Evolutionary conservation across 2,888 invertebrate species (phyloP), one percentile per base, ranked within the genome.

Genomic region (Agrochola macilenta): DNA sequence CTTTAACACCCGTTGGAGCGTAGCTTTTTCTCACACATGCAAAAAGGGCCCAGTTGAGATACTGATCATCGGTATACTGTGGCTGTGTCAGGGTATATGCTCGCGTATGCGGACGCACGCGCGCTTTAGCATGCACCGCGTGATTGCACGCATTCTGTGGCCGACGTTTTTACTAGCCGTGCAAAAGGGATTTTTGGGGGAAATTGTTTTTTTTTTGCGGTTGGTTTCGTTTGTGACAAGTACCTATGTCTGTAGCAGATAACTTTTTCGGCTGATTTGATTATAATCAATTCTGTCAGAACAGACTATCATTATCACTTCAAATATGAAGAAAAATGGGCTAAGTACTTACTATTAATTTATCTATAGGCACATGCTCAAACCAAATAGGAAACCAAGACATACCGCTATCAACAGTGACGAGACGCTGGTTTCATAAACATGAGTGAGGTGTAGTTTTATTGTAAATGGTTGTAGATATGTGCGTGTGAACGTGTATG

Each of bases 111-210:
- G 14, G 17, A 43, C 43, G 17, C 54, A 52, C 23, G 79, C 58
- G 4, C 63, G 30, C 20, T 30, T 70, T 64, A 58, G n/a, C 52
- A 58, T 74, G 74, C 69, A 52, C 26, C 35, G 64, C 58, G n/a
- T 60, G 74, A 64, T 80, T 80, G 68, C 68, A 49, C 46, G 35
- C 49, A 54, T 71, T 46, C 52, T 17, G 68, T 30, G n/a, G 60
- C 11, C 26, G 54, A n/a, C 61, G 12, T 58, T 79, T 72, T 69
- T 69, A n/a, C 49, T 52, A 17, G 17, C 35, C 26, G 5, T n/a
- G 69, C 11, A 61, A 63, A 63, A 49, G 14, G 8, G 46, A 43
- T 71, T 57, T 30, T 57, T 14, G 9, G 17, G 14, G 1, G 17
- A 35, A n/a, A 17, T 46, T n/a, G 23, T 46, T 46, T 35, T 60